These are phyloP conservation scores for Heterodera schachtii DNA, from an alignment of 1,140 invertebrate species.

Conservation along the genomic window DNA sequence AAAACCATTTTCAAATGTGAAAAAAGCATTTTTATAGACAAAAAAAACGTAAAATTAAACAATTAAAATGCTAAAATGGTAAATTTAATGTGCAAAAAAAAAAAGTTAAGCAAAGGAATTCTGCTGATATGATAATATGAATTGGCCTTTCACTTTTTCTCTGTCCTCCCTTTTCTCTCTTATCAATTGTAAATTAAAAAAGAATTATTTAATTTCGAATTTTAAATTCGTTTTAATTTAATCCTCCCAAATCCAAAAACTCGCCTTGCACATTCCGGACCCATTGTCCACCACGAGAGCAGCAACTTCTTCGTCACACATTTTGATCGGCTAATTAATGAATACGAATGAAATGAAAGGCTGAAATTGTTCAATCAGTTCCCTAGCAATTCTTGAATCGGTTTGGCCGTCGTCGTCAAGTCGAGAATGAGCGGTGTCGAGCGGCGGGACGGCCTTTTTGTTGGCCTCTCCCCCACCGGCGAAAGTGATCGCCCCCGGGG, in stretches of 20 bases:
- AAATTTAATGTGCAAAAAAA: too few species aligned
- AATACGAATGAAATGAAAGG: background rate
- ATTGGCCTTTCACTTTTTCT: too few species aligned
- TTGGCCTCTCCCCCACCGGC: background rate
- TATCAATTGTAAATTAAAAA: background rate
- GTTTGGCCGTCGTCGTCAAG: background rate
- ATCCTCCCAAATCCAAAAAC: background rate
- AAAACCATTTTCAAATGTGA: too few species aligned
- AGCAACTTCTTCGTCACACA: slow-evolving; percentile 77
- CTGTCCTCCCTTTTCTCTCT: too few species aligned
- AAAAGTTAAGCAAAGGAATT: too few species aligned
- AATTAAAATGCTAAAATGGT: too few species aligned
- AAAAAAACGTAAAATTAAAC: too few species aligned
- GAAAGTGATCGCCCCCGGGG: background rate
- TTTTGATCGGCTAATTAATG: slow-evolving; percentile 33
- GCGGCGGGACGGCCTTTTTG: background rate
- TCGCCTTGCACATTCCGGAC: slow-evolving; percentile 81
- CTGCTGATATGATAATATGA: too few species aligned
- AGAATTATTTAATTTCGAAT: background rate
- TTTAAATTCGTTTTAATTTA: background rate
- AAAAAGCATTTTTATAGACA: too few species aligned
- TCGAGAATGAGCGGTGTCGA: background rate
- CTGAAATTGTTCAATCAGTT: background rate
- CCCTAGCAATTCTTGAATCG: background rate
- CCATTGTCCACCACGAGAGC: slow-evolving; percentile 85